These are phyloP conservation scores for Chrysomallon squamiferum DNA, from an alignment of 1,140 invertebrate genomes.

Conservation along the genomic window DNA sequence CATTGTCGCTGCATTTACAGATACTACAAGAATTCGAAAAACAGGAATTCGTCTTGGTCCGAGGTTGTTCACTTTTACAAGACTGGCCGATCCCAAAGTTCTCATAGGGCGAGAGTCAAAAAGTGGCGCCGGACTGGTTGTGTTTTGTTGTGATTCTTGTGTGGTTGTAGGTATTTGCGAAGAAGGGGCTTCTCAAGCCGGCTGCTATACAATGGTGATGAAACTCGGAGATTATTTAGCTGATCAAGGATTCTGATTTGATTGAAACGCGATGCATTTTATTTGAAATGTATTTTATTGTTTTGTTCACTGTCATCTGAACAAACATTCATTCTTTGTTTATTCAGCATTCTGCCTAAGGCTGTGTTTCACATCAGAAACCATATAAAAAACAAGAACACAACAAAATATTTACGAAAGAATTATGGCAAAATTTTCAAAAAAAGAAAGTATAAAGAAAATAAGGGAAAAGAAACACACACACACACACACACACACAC, in stretches of 20 bases:
- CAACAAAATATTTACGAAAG: background rate
- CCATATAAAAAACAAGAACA: background rate
- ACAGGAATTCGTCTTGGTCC: background rate
- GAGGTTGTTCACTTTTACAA: background rate
- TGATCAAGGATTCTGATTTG: background rate
- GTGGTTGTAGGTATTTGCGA: background rate
- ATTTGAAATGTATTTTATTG: background rate
- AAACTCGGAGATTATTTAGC: constrained; percentile 2
- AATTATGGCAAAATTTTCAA: background rate
- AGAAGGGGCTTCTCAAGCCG: background rate
- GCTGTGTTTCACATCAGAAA: background rate
- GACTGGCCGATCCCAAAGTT: background rate
- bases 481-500: too few species aligned
- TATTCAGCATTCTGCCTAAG: background rate
- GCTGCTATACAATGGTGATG: background rate
- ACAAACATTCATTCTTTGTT: background rate
- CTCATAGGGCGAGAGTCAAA: background rate
- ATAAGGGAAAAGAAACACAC: too few species aligned
- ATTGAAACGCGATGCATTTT: background rate
- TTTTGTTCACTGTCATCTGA: background rate
- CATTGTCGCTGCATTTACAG: background rate
- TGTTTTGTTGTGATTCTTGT: background rate
- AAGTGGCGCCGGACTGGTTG: background rate
- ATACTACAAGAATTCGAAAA: background rate
- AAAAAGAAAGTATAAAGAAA: too few species aligned